phyloP scores from a whole-genome alignment of 2,797 vertebrate species.

The Melanotaenia boesemani region DNA sequence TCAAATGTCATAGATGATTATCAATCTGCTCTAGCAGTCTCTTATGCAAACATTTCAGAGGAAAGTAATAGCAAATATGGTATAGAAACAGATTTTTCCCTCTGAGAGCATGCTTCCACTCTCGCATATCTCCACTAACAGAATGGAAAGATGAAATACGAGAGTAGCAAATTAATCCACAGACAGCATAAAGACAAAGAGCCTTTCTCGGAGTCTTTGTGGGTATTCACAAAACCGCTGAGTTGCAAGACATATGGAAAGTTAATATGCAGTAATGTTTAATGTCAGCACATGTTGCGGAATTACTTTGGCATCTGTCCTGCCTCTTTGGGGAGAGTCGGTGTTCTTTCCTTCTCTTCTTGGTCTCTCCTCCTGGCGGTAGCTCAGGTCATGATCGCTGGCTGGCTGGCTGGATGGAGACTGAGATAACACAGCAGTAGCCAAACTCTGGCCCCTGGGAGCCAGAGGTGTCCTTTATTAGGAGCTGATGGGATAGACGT shows the following conservation, averaged over 20 bases:
- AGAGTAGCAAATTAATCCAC: constrained; percentile 83
- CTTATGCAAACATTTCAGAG: constrained; percentile 50
- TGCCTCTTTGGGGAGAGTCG: constrained; percentile 80
- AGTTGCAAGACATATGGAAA: constrained; percentile 88
- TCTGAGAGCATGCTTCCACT: constrained; percentile 59
- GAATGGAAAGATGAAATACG: constrained; percentile 87
- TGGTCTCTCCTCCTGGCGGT: constrained; percentile 76
- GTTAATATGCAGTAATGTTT: constrained; percentile 86
- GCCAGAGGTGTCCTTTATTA: constrained; percentile 71
- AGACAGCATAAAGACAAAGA: constrained; percentile 86
- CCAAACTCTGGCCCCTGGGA: constrained; percentile 71
- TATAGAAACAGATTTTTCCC: constrained; percentile 68
- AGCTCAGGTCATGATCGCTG: constrained; percentile 73
- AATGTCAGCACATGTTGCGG: constrained; percentile 88
- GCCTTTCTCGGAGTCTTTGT: constrained; percentile 80
- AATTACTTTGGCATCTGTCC: constrained; percentile 86
- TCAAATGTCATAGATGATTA: constrained; percentile 36
- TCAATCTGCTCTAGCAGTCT: constrained; percentile 37
- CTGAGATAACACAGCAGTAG: constrained; percentile 76
- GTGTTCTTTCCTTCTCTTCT: constrained; percentile 76
- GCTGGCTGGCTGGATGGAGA: constrained; percentile 66
- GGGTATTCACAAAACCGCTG: constrained; percentile 81
- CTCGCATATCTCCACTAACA: constrained; percentile 76
- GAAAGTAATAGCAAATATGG: constrained; percentile 58
- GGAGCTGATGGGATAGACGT: constrained; percentile 52